Evolutionary conservation across 2,797 vertebrate species (phyloP).

Genomic region (Fringilla coelebs): DNA sequence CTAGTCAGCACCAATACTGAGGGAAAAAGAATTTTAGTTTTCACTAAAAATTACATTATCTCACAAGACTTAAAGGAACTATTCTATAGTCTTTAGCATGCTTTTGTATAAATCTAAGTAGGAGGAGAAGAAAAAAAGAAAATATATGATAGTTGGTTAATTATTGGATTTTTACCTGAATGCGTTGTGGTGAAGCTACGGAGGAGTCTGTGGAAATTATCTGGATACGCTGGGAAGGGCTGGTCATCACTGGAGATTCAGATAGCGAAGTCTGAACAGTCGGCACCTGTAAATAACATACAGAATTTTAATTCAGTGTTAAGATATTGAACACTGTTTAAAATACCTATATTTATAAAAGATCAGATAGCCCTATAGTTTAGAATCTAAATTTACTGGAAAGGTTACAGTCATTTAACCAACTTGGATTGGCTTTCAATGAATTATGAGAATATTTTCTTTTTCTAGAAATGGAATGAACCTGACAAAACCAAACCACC

Average conservation of each 20-base stretch:
- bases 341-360: not conserved
- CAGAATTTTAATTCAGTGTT: not conserved
- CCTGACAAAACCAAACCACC: not conserved
- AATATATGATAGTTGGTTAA: not conserved
- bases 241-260: constrained; percentile 90
- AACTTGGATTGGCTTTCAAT: not conserved
- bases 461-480: not conserved
- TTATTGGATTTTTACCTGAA: constrained; percentile 82
- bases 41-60: not conserved
- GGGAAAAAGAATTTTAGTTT: not conserved
- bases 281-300: constrained; percentile 71
- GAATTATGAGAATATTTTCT: not conserved
- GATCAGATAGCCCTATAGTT: not conserved
- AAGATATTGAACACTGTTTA: not conserved
- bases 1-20: not conserved
- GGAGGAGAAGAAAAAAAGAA: not conserved
- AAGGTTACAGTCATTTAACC: not conserved
- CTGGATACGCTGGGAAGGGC: constrained; percentile 92
- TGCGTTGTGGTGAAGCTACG: constrained; percentile 86
- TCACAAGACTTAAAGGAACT: not conserved
- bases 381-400: not conserved
- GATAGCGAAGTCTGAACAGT: constrained; percentile 76
- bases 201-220: constrained; percentile 90
- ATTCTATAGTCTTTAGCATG: not conserved
- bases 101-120: not conserved